Conservation (phyloP, 2,797 vertebrate genomes). For the Hoplostethus atlanticus region DNA sequence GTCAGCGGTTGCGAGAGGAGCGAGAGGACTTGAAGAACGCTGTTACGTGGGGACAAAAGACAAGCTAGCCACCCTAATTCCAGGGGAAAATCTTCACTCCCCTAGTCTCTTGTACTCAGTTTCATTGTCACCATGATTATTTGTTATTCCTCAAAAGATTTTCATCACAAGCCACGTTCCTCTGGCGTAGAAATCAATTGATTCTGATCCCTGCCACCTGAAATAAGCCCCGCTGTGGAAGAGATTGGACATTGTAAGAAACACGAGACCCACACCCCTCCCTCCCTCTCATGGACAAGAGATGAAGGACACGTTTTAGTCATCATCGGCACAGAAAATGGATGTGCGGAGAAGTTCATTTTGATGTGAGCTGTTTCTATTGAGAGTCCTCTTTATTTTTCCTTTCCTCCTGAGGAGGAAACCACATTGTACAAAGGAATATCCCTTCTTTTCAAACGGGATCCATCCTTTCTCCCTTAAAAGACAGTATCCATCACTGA, state of each 20-base stretch:
- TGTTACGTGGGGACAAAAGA: conserved; percentile 57
- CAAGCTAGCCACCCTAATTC: conserved; percentile 68
- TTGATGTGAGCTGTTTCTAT: conserved; percentile 57
- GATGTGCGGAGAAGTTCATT: conserved; percentile 70
- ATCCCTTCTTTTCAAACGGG: conserved; percentile 55
- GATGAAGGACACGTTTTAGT: conserved; percentile 72
- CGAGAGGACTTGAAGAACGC: conserved; percentile 61
- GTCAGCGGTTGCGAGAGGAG: conserved; percentile 55
- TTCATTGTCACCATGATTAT: conserved; percentile 59
- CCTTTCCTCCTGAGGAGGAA: conserved; percentile 45
- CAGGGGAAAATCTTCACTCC: conserved; percentile 55
- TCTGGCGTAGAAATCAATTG: conserved; percentile 70
- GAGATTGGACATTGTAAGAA: conserved; percentile 56
- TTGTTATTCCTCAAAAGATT: conserved; percentile 65
- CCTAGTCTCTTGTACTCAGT: conserved; percentile 46
- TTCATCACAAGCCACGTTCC: conserved; percentile 72
- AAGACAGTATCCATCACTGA: conserved; percentile 60
- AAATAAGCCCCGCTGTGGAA: conserved; percentile 69
- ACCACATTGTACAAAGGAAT: conserved; percentile 69
- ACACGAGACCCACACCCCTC: conserved; percentile 40
- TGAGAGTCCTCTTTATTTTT: conserved; percentile 48
- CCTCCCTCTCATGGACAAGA: conserved; percentile 53
- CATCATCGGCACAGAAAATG: conserved; percentile 66
- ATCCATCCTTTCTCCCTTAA: conserved; percentile 60
- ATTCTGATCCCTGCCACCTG: conserved; percentile 73